Conservation (phyloP, 1,140 invertebrate species). For the Drosophila sechellia region DNA sequence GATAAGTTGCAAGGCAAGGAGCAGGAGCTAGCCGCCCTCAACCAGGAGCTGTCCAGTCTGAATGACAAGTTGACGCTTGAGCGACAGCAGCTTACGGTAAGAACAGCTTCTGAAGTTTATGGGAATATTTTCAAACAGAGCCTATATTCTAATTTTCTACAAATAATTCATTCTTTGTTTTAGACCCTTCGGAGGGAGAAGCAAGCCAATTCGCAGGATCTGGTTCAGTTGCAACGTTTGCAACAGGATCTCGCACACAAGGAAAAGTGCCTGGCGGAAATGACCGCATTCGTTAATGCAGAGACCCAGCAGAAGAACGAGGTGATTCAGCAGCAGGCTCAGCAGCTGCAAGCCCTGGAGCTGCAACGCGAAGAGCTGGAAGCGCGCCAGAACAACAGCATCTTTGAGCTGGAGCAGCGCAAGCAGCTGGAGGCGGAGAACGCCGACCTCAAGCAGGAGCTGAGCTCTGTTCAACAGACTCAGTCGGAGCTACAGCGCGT, state of each 20-base stretch:
- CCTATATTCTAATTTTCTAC: background rate
- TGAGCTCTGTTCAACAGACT: conserved; percentile 59
- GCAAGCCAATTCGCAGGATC: conserved; percentile 75
- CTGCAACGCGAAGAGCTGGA: conserved; percentile 80
- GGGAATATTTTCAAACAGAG: background rate
- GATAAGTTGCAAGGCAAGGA: conserved; percentile 78
- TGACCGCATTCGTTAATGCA: conserved; percentile 69
- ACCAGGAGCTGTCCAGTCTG: conserved; percentile 69
- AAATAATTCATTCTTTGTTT: background rate
- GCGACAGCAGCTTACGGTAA: conserved; percentile 72
- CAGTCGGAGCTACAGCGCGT: conserved; percentile 57
- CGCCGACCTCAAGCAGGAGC: conserved; percentile 69
- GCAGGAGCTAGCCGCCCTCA: conserved; percentile 62
- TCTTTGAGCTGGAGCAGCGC: conserved; percentile 77
- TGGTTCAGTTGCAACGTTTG: conserved; percentile 72
- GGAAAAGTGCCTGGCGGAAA: conserved; percentile 73
- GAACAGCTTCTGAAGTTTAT: background rate
- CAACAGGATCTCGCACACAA: conserved; percentile 77
- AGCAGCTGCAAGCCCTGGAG: conserved; percentile 64
- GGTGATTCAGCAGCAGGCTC: conserved; percentile 60
- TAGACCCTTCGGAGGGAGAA: conserved; percentile 64
- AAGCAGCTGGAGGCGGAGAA: conserved; percentile 74
- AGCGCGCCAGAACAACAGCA: conserved; percentile 70
- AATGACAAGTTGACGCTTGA: conserved; percentile 78
- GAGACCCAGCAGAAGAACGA: conserved; percentile 76